Evolutionary conservation across 2,888 invertebrate species (phyloP), one percentile per base, ranked within the genome.

Genomic region (Euproctis similis): DNA sequence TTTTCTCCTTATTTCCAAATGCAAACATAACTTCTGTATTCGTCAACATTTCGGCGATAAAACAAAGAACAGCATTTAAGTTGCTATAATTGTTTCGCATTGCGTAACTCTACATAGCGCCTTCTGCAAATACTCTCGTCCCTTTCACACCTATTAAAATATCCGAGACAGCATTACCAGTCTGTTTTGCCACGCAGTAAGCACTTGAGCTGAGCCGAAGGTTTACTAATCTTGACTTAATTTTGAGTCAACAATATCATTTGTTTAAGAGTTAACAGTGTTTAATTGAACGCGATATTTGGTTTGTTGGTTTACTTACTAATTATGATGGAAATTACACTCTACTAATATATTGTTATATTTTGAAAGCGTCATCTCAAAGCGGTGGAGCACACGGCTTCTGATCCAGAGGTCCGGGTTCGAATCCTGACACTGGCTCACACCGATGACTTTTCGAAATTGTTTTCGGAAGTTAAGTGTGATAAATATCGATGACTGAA

Each of bases 141-240:
- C 31, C 35, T 19, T 26, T 41, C 22, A 9, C 17, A 29, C 38
- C 2, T 25, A 25, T 4, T 8, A 2, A 13, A 16, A 12, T 19
- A 25, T 8, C 1, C 23, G 24, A 33, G 35, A 34, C 11, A 9
- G 8, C 8, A 9, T 7, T n/a, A 31, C 19, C 26, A 25, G 26
- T 16, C 4, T 8, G 9, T 24, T 36, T 24, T 33, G 14, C n/a
- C 33, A 30, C 22, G 19, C 13, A 29, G 17, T 39, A 37, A 34
- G 42, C 41, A 19, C 34, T n/a, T n/a, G n/a, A n/a, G n/a, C n/a
- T 25, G 30, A 32, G 12, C 20, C 34, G 36, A 36, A 34, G 30
- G 36, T 30, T 31, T 28, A 27, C 46, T 43, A 51, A 54, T 54
- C 46, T 44, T 25, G 31, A 33, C 28, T 46, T 43, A 46, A 49